Percentiles rank a stretch among this genome's conserved stretches.
phyloP scores from a whole-genome alignment of 2,888 invertebrate species.

The Andrena fulva region DNA sequence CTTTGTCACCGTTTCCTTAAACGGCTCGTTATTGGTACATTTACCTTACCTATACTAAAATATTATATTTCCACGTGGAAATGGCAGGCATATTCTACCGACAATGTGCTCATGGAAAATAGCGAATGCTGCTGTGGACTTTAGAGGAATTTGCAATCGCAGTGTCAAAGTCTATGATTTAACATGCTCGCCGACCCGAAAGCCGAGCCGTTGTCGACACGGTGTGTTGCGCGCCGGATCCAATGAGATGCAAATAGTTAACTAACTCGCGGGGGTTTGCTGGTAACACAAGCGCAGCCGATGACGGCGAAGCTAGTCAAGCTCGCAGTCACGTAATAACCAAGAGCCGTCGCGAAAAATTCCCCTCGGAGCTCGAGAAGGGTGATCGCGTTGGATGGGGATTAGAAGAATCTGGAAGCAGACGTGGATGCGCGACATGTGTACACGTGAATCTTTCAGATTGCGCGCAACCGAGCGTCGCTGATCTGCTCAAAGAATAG shows the following conservation, averaged over 20 bases:
- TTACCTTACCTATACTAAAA: not conserved
- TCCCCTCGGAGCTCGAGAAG: conserved; percentile 48
- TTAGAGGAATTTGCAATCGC: not conserved
- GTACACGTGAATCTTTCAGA: not conserved
- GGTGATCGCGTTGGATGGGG: conserved; percentile 21
- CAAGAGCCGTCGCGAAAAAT: conserved; percentile 33
- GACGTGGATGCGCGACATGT: not conserved
- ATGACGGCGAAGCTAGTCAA: not conserved
- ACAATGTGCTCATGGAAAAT: not conserved
- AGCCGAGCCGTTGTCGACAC: not conserved
- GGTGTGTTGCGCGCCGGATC: not conserved
- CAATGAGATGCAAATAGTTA: conserved; percentile 46
- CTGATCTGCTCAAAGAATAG: not conserved
- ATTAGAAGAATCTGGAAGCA: not conserved
- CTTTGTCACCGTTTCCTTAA: no score
- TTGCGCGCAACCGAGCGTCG: not conserved
- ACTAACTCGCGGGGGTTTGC: conserved; percentile 14
- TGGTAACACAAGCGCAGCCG: conserved; percentile 13
- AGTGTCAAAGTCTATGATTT: conserved; percentile 8
- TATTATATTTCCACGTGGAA: not conserved
- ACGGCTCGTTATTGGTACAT: no score
- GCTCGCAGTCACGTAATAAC: conserved; percentile 24
- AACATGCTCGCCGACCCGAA: not conserved
- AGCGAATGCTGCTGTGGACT: not conserved
- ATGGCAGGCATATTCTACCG: not conserved